Conservation (phyloP, 2,797 vertebrate species). For the Glossophaga mutica region DNA sequence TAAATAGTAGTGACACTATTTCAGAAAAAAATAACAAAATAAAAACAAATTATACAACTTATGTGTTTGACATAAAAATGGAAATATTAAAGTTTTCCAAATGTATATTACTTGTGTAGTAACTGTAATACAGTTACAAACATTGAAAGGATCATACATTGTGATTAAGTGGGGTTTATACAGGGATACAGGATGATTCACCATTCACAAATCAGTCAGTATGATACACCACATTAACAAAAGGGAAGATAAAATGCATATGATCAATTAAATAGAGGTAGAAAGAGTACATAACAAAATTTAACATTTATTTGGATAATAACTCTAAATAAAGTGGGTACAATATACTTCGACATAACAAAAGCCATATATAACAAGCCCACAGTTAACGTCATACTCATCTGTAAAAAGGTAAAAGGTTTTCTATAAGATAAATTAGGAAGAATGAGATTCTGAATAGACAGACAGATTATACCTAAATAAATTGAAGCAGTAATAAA, state of each 20-base stretch:
- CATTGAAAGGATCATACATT: neutral
- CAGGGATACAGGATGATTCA: neutral
- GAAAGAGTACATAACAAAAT: neutral
- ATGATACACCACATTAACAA: neutral
- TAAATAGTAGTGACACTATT: neutral
- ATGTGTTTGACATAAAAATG: neutral
- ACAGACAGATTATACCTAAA: too few species aligned
- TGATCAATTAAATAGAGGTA: neutral
- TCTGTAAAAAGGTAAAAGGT: neutral
- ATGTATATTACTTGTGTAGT: neutral
- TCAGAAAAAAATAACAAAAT: neutral
- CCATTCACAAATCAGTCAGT: neutral
- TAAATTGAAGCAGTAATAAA: too few species aligned
- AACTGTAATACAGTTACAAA: neutral
- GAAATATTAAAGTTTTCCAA: neutral
- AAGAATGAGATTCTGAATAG: too few species aligned
- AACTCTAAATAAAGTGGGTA: neutral
- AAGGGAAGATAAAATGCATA: neutral
- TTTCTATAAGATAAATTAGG: neutral
- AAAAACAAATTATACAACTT: neutral
- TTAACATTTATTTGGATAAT: neutral
- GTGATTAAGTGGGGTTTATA: neutral
- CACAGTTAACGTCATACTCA: neutral
- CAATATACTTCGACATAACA: neutral
- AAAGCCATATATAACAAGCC: neutral